Evolutionary conservation across 2,113 vertebrate species (phyloP).

Genomic region (Mungos mungo): DNA sequence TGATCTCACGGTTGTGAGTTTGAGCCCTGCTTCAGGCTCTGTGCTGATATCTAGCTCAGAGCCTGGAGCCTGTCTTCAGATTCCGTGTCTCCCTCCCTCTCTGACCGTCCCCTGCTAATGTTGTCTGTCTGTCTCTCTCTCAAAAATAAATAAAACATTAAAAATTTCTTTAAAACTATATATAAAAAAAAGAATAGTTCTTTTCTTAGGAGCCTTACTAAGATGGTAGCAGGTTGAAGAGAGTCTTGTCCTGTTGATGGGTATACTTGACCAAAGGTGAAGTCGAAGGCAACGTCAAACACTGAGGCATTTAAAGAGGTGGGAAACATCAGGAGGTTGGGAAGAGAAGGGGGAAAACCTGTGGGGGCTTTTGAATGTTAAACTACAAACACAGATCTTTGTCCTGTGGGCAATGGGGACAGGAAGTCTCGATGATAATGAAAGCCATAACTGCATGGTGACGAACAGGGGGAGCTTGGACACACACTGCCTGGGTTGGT

Average conservation of each 20-base stretch:
- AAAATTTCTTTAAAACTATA: no score
- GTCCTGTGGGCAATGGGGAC: accelerated
- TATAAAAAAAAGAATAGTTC: background rate
- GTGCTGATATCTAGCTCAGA: no score
- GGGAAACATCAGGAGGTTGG: background rate
- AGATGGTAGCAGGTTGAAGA: background rate
- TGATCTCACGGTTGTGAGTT: no score
- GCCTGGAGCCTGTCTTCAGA: no score
- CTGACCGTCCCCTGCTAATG: no score
- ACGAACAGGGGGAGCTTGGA: background rate
- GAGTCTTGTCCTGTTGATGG: background rate
- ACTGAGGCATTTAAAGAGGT: background rate
- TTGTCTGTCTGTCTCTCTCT: no score
- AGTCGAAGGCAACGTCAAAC: background rate
- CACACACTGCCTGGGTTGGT: accelerated
- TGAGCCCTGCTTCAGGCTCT: no score
- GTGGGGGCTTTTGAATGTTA: background rate
- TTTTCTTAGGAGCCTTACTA: background rate
- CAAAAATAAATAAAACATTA: no score
- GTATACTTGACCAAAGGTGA: background rate
- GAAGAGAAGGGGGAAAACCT: no score
- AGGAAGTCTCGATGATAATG: no score
- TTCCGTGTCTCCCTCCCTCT: no score
- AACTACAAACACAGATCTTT: background rate
- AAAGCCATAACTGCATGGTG: background rate